Base-by-base conservation (phyloP, 1,140 invertebrate genomes). In the Mactra quadrangularis region DNA sequence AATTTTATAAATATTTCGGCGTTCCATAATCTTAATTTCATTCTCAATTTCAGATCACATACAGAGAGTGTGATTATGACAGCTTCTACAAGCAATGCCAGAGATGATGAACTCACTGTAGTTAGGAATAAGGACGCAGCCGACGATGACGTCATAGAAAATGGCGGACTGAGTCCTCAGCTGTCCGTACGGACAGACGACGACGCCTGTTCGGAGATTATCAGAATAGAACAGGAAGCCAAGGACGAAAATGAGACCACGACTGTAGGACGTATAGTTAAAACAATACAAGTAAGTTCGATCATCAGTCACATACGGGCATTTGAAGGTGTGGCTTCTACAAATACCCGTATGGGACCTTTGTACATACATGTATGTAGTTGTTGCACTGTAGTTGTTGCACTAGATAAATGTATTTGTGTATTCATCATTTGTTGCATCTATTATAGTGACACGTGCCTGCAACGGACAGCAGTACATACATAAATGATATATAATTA, bases 191-290 rank as follows among this genome's bases (percentile, higher is more conserved):
- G 85, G 29, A 89, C 89, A 11, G 90, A 91, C 3, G 90, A 91
- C 53, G 91, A 92, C 78, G 87, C 87, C 9, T 91, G 88, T 53
- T 92, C 91, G 7, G 91, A 92, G 79, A 92, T 92, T 33, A 85
- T 92, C 11, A 87, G 90, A n/a, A 90, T 92, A 38, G 91, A 92
- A 81, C 87, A 91, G 57, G 76, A 86, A 38, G 86, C 83, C 3
- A 57, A 79, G n/a, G 87, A 87, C 9, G 82, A 85, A 11, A 85
- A 87, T 59, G 50, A 76, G 19, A 84, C 57, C 29, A 84, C 89
- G 3, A 76, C 90, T 0, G n/a, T 92, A n/a, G 89, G 87, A 1
- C 53, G 90, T 53, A 89, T 92, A 55, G 91, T 91, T n/a, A 85
- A 85, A 50, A 91, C 91, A 25, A 47, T 92, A 74, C 91, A 92